Percentiles rank a stretch among this genome's conserved stretches.
Evolutionary conservation across 2,888 invertebrate genomes (phyloP).

Genomic region (Oscheius sp.): DNA sequence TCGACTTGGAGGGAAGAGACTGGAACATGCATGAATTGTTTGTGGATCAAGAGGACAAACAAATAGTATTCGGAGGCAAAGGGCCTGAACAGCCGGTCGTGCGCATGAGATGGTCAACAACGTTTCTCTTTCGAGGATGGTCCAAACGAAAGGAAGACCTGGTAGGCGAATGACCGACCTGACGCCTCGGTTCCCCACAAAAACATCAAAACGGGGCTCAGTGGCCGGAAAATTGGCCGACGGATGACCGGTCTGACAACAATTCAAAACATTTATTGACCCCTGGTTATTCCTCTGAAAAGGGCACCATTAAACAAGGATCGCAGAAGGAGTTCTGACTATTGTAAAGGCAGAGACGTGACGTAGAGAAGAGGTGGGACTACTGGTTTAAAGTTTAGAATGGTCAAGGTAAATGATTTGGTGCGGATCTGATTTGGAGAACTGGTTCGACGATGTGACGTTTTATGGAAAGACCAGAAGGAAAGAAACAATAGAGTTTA

Average conservation of each 20-base stretch:
- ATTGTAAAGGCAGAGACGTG: too few species aligned
- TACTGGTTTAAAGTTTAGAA: not conserved
- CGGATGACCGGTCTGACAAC: constrained; percentile 5
- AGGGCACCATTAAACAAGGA: not conserved
- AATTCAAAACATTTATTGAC: constrained; percentile 5
- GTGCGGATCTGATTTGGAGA: constrained; percentile 13
- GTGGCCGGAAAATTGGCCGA: constrained; percentile 3
- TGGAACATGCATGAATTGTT: not conserved
- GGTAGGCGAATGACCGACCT: too few species aligned
- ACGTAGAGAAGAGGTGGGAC: not conserved
- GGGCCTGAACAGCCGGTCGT: not conserved
- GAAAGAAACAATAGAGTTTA: not conserved
- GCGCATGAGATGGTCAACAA: constrained; percentile 2
- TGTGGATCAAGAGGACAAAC: constrained; percentile 3
- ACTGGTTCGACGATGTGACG: not conserved
- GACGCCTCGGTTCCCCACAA: too few species aligned
- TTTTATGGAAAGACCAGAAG: not conserved
- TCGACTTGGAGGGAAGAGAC: not conserved
- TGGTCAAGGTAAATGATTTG: not conserved
- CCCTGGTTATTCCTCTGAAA: constrained; percentile 17
- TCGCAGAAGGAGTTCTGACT: not conserved
- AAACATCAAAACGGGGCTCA: not conserved
- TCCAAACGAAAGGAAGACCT: too few species aligned
- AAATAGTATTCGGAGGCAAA: constrained; percentile 15
- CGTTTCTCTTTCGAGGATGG: too few species aligned